phyloP scores from a whole-genome alignment of 2,797 vertebrate species.

The Caiman crocodilus region DNA sequence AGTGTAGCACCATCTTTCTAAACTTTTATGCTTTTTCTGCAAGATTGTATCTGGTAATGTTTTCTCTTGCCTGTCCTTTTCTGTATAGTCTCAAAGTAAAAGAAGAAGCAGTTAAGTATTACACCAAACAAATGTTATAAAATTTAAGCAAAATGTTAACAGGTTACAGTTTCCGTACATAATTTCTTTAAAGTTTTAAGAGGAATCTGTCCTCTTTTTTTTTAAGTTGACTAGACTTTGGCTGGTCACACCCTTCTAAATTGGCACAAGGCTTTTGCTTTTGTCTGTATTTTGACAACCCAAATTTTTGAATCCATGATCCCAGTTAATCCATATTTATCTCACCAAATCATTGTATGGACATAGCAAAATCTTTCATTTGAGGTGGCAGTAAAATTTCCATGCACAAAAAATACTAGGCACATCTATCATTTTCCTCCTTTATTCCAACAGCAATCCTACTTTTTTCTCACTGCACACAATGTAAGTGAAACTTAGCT shows the following conservation, averaged over 20 bases:
- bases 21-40: accelerated
- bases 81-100: neutral
- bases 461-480: neutral
- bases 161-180: accelerated
- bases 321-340: neutral
- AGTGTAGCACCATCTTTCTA: neutral
- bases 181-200: neutral
- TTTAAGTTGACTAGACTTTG: neutral
- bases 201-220: neutral
- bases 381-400: neutral
- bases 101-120: neutral
- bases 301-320: neutral
- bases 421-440: neutral
- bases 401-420: neutral
- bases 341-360: neutral
- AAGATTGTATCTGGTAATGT: neutral
- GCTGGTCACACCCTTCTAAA: neutral
- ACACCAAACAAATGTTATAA: neutral
- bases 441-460: neutral
- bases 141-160: neutral
- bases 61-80: neutral
- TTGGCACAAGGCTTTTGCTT: neutral
- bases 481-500: neutral
- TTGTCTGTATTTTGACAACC: neutral
- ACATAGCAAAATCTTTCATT: neutral